phyloP scores from a whole-genome alignment of 64 coral and sea anemone species.

The Montipora capricornis region DNA sequence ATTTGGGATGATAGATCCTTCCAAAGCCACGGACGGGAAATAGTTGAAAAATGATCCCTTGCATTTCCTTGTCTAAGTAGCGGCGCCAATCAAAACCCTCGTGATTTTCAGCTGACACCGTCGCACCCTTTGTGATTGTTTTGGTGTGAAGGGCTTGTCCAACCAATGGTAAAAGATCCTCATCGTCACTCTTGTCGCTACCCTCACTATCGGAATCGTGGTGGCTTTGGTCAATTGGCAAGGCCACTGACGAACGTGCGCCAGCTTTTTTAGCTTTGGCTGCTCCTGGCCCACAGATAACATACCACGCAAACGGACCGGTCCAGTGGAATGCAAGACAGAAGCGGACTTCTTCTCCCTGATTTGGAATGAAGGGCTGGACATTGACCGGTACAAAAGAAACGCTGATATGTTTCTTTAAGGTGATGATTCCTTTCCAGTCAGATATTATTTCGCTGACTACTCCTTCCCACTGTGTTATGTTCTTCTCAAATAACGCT shows the following conservation, averaged over 20 bases:
- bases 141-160: conserved; percentile 33
- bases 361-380: conserved; percentile 58
- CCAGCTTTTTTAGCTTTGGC: conserved; percentile 67
- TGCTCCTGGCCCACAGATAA: conserved; percentile 32
- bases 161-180: conserved; percentile 49
- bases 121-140: conserved; percentile 5
- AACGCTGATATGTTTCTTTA: conserved; percentile 67
- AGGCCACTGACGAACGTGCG: neutral
- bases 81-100: conserved; percentile 38
- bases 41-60: conserved; percentile 51
- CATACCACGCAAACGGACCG: conserved; percentile 77
- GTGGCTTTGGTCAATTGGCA: neutral
- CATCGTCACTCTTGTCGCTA: conserved; percentile 59
- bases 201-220: conserved; percentile 45
- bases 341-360: conserved; percentile 69
- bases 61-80: conserved; percentile 25
- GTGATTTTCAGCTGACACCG: neutral
- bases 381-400: conserved; percentile 81
- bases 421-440: conserved; percentile 75
- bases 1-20: conserved; percentile 38
- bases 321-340: conserved; percentile 76
- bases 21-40: conserved; percentile 49
- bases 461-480: conserved; percentile 73
- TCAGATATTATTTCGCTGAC: conserved; percentile 66
- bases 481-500: conserved; percentile 57